phyloP scores from a whole-genome alignment of 92 coral and sea anemone species.

The Heliopora coerulea region DNA sequence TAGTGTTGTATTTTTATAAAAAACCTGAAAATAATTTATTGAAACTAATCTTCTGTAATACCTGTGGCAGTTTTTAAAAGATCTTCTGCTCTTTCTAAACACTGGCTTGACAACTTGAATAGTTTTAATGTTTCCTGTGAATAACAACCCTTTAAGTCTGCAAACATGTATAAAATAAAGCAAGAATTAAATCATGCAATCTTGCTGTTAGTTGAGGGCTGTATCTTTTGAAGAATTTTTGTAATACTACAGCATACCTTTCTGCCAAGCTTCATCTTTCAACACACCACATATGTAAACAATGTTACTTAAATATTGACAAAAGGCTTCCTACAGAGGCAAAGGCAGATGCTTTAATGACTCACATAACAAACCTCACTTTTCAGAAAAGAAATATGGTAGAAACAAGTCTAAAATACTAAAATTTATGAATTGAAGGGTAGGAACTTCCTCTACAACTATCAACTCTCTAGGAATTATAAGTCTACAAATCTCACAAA shows the following conservation, averaged over 20 bases:
- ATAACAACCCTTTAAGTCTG: conserved; percentile 68
- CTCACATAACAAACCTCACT: too few species aligned
- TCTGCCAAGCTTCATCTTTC: conserved; percentile 98
- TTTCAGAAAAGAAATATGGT: too few species aligned
- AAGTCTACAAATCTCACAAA: too few species aligned
- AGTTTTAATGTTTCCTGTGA: conserved; percentile 72
- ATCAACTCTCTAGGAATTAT: too few species aligned
- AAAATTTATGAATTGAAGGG: too few species aligned
- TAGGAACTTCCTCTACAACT: too few species aligned
- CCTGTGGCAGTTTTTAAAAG: conserved; percentile 65
- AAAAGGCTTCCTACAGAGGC: conserved; percentile 80
- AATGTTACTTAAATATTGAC: conserved; percentile 88
- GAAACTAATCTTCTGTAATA: too few species aligned
- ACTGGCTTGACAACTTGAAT: conserved; percentile 76
- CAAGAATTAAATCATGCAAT: not conserved
- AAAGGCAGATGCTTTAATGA: not conserved
- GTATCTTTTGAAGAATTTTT: not conserved
- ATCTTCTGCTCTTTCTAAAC: conserved; percentile 88
- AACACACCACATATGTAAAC: conserved; percentile 87
- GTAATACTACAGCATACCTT: conserved; percentile 53
- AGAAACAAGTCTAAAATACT: too few species aligned
- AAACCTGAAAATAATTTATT: too few species aligned
- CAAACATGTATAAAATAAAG: not conserved
- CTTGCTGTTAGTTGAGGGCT: not conserved
- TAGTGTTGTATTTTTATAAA: not conserved